Evolutionary conservation across 2,113 vertebrate species (phyloP), one percentile per base, ranked within the genome.

Genomic region (Bambusicola thoracicus): DNA sequence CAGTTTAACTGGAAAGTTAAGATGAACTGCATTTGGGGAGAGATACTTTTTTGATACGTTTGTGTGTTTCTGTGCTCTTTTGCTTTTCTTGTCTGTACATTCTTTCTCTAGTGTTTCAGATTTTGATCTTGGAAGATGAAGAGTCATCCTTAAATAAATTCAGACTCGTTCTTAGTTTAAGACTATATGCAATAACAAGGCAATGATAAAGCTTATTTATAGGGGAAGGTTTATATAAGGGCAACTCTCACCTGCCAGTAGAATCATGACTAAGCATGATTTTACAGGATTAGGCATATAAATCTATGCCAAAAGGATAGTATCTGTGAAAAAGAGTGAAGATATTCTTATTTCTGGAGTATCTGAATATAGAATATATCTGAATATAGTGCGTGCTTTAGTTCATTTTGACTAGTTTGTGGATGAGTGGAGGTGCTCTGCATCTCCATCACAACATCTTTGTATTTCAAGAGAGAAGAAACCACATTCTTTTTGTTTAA

Each of bases 251-350:
- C 16, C 12, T 25, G 22, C 55, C 51, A 38, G 13, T n/a, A 22
- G 20, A 51, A 11, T 62, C 36, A 2, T 32, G 72, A 36, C 56
- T 81, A 27, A 81, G 48, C 32, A 11, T 3, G 32, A 6, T 67
- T 92, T 77, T 69, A n/a, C 74, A 81, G 55, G 49, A 53, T 62
- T 32, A 77, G 49, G 8, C 73, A 81, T 70, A 32, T 44, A 90
- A 70, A 88, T 25, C 32, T 77, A 3, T 74, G 46, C 73, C 49
- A 73, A 55, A 79, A 86, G 72, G 36, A 44, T 25, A 72, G n/a
- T 73, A 74, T 61, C 68, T 84, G 86, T 34, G 68, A 88, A 41
- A 41, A 84, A 67, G 29, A 89, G 58, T 8, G 13, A 58, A 17
- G 8, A 17, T 59, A 27, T 18, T 38, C 56, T 80, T 75, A 44